Evolutionary conservation across 2,888 invertebrate species (phyloP), one percentile per base, ranked within the genome.

Genomic region (Anodontia alba): DNA sequence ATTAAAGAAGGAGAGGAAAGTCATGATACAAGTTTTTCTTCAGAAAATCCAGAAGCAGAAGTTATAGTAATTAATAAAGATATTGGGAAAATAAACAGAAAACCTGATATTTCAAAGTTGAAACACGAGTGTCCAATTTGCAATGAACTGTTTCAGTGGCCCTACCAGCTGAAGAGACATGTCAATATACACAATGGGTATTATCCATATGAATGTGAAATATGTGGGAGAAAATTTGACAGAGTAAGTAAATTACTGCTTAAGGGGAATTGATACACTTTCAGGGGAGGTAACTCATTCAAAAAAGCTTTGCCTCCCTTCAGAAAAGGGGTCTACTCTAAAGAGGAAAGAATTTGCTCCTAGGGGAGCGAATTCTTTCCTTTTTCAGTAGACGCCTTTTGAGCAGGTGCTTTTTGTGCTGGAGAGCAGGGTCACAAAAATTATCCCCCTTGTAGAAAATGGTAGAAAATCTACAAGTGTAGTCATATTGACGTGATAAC

Each of bases 141-240:
- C 75, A 69, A 75, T 10, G 70, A 69, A 15, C 70, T 20, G 29
- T 83, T 83, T 38, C 72, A 78, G 57, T 83, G 72, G 72, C 83
- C 83, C 20, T 77, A 80, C 36, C 80, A 83, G 72, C 57, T 83
- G 57, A 70, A 69, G 26, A 51, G 73, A 36, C 83, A 83, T 42
- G 75, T 72, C 10, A 69, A 69, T 26, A 74, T 73, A 51, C 83
- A 83, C 62, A 78, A 78, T 46, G 80, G 83, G 5, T 69, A 80
- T 31, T 78, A 78, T 36, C 80, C 83, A 3, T 75, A 80, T 46
- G 12, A 57, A 1, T 83, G 83, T 62, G 57, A 80, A n/a, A 17
- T 73, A 5, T 83, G 83, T 49, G 62, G 51, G 36, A 83, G 78
- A 75, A 62, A 71, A n/a, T 83, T 83, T 76, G 80, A 77, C 62